Conservation (phyloP, 2,113 vertebrate genomes). For the Callorhinus ursinus region DNA sequence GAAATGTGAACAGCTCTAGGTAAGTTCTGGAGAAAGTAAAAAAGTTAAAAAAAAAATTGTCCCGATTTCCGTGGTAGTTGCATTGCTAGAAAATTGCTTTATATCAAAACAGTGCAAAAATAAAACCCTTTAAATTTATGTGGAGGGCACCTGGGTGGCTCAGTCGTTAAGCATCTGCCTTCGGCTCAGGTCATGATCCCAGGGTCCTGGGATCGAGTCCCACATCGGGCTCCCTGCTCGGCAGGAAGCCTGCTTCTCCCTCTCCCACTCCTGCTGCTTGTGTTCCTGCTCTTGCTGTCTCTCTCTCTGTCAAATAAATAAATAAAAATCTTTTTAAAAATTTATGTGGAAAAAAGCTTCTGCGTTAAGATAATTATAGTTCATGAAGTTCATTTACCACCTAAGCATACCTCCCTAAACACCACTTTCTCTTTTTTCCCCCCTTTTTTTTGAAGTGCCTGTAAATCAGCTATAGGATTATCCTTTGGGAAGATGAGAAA, state of each 20-base stretch:
- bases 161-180: too few species aligned
- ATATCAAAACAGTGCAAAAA: neutral
- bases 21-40: neutral
- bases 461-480: neutral
- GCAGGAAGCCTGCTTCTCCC: too few species aligned
- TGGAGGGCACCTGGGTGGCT: neutral
- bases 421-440: too few species aligned
- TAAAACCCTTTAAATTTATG: neutral
- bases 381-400: too few species aligned
- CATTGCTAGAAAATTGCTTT: slow-evolving; percentile 23
- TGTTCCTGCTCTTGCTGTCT: too few species aligned
- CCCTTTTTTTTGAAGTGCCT: too few species aligned
- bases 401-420: too few species aligned
- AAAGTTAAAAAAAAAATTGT: neutral
- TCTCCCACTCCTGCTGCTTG: too few species aligned
- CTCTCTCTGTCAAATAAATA: too few species aligned
- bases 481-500: neutral
- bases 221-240: too few species aligned
- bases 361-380: neutral
- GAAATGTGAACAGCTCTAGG: neutral
- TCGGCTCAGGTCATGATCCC: too few species aligned
- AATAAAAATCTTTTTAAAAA: neutral
- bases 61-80: neutral
- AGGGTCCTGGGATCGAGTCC: too few species aligned
- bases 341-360: slow-evolving; percentile 23